Evolutionary conservation across 2,888 invertebrate genomes (phyloP).

Genomic region (Scaptomyza flava): DNA sequence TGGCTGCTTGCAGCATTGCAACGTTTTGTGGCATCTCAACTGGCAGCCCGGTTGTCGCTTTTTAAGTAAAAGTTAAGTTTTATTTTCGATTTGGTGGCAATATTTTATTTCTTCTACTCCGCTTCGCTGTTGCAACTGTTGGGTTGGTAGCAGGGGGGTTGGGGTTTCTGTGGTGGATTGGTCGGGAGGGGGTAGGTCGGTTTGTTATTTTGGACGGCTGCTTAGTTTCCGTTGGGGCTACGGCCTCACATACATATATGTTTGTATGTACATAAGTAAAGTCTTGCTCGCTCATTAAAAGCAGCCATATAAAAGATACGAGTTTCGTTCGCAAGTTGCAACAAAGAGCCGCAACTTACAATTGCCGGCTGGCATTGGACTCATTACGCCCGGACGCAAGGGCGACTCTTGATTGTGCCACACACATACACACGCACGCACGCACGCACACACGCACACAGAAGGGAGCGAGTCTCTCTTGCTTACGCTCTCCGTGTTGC

Average conservation of each 20-base stretch:
- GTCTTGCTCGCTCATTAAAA: conserved; percentile 35
- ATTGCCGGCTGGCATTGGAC: conserved; percentile 64
- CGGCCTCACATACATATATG: not conserved
- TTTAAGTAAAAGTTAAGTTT: conserved; percentile 23
- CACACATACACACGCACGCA: no score
- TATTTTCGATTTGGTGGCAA: conserved; percentile 6
- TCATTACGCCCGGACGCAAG: conserved; percentile 54
- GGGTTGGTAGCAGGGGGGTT: no score
- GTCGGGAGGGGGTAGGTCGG: no score
- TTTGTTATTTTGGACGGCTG: not conserved
- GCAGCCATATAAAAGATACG: conserved; percentile 13
- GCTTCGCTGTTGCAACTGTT: no score
- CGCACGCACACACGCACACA: no score
- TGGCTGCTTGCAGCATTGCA: not conserved
- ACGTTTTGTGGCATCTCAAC: conserved; percentile 24
- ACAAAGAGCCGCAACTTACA: conserved; percentile 42
- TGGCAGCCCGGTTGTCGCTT: conserved; percentile 2
- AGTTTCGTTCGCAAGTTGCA: conserved; percentile 16
- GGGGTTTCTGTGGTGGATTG: no score
- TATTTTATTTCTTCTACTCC: not conserved
- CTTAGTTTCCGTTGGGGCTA: conserved; percentile 20
- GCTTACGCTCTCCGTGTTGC: not conserved
- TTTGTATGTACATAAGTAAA: not conserved
- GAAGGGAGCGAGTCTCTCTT: not conserved
- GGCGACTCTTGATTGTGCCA: conserved; percentile 16